phyloP scores from a whole-genome alignment of 2,113 vertebrate genomes.

The Mustela lutreola region DNA sequence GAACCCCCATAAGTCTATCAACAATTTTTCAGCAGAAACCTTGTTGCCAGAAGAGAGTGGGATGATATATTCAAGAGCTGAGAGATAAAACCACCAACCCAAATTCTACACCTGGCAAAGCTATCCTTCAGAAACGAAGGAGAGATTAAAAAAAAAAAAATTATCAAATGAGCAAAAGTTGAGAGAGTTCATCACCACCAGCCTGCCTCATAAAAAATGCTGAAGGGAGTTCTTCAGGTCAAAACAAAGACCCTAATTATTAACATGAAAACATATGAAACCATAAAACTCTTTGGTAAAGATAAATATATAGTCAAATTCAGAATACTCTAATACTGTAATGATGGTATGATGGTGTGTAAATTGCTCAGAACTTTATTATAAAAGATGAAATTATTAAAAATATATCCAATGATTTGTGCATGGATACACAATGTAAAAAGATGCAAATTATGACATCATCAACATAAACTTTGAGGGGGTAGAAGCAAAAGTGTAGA shows the following conservation, averaged over 20 bases:
- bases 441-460: background rate
- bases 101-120: background rate
- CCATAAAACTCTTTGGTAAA: background rate
- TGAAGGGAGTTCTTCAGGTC: background rate
- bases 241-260: constrained; percentile 2
- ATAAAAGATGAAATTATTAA: background rate
- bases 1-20: background rate
- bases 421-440: background rate
- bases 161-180: background rate
- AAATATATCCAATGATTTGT: background rate
- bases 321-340: background rate
- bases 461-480: background rate
- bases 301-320: background rate
- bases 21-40: background rate
- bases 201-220: background rate
- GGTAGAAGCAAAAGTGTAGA: background rate
- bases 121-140: background rate
- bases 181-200: background rate
- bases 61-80: background rate
- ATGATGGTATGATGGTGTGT: background rate
- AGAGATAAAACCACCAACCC: background rate
- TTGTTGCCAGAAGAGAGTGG: background rate
- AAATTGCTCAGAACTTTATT: background rate
- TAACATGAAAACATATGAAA: background rate
- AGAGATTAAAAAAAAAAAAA: background rate